These are phyloP conservation scores for Clinocottus analis DNA, from an alignment of 2,113 vertebrate genomes.

Conservation along the genomic window DNA sequence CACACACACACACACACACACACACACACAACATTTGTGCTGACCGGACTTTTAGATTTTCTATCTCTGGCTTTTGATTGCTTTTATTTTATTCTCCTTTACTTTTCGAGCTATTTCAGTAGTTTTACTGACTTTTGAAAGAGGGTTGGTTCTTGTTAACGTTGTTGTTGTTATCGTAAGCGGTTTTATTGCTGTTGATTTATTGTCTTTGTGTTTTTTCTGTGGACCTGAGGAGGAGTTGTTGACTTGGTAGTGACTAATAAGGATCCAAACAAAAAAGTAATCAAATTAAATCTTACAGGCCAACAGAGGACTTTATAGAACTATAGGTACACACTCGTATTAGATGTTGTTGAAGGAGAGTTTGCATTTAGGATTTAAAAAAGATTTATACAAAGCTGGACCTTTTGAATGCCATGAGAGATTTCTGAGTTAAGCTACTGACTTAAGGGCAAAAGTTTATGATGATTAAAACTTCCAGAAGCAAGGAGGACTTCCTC, in stretches of 20 bases:
- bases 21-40: background rate
- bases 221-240: background rate
- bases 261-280: background rate
- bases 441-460: background rate
- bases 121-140: background rate
- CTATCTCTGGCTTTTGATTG: background rate
- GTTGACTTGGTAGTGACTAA: background rate
- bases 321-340: background rate
- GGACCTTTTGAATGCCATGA: background rate
- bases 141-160: background rate
- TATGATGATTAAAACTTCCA: constrained; percentile 6
- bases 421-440: constrained; percentile 3
- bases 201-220: background rate
- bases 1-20: background rate
- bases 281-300: background rate
- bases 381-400: background rate
- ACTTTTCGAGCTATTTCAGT: background rate
- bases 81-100: too few relatives aligned
- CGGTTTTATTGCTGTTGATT: background rate
- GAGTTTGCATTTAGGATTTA: background rate
- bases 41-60: background rate
- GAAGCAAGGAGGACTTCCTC: background rate
- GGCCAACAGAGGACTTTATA: background rate
- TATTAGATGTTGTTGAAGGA: background rate
- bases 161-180: background rate